A percentile compares a stretch with the other conserved stretches of the same genome.
These are phyloP conservation scores for Labeo calbasu DNA, from an alignment of 2,797 vertebrate genomes.

Conservation along the genomic window DNA sequence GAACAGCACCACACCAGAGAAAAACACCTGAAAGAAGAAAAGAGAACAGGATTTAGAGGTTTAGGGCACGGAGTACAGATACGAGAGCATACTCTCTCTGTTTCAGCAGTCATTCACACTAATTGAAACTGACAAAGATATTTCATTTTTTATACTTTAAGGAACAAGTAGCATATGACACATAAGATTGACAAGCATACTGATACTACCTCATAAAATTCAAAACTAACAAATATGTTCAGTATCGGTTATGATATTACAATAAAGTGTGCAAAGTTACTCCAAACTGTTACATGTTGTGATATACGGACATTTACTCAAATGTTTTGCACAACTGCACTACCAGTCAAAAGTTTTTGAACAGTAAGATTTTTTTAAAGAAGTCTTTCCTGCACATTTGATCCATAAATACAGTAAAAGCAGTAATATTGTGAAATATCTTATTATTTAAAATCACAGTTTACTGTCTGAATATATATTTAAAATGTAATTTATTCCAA, in stretches of 20 bases:
- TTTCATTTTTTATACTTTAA: constrained; percentile 23
- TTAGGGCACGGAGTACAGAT: neutral
- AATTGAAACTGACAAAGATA: constrained; percentile 8
- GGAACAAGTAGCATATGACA: neutral
- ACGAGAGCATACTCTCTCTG: neutral
- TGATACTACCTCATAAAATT: neutral
- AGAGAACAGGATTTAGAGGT: neutral
- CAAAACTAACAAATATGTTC: neutral
- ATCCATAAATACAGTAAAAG: no score
- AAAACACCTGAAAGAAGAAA: constrained; percentile 26
- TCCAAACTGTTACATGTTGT: no score
- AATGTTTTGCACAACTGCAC: neutral
- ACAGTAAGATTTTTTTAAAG: no score
- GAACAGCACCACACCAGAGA: neutral
- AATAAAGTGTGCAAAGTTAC: neutral
- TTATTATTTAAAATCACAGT: no score
- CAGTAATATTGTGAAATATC: no score
- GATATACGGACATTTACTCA: neutral
- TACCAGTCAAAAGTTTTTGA: no score
- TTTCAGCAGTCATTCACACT: constrained; percentile 1
- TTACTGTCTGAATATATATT: no score
- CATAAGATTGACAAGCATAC: neutral
- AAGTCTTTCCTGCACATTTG: no score
- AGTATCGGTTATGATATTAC: neutral
- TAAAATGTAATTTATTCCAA: no score